Evolutionary conservation across 2,797 vertebrate species (phyloP), one percentile per base, ranked within the genome.

Genomic region (Gambusia yucatana): DNA sequence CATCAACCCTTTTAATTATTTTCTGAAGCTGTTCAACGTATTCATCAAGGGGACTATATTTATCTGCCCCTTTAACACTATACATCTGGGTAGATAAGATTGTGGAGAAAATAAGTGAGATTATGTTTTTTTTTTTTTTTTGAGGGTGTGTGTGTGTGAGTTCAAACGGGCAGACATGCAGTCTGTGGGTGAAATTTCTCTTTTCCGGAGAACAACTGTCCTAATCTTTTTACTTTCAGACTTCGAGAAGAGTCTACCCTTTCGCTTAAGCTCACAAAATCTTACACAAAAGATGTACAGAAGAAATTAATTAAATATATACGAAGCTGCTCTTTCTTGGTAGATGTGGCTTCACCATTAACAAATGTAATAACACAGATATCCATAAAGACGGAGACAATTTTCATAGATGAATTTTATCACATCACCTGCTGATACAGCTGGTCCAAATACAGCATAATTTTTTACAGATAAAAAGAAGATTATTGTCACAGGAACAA

Each of bases 221-320:
- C 75, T 73, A 46, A 59, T 80, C 76, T 78, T 82, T 87, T 84
- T 80, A 72, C 85, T 83, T 81, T 82, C 69, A 72, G 61, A 65
- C 70, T 87, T 88, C 85, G 85, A 80, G 78, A 59, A 71, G 13
- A 48, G 48, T 7, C 30, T 50, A 47, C 9, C 6, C 47, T 72
- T 72, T 10, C 2, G 14, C 70, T 20, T 72, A 9, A 20, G 6
- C 47, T 25, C 22, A 25, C 10, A 33, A 4, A 36, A 6, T 25
- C 8, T 50, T 73, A 52, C 30, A 25, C 47, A 14, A 36, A 30
- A 48, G 7, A 72, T 2, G 36, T 6, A 72, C 16, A 10, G 14
- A 72, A 33, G 43, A 44, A 70, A 70, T 44, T 0, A 30, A 14
- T 61, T 33, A 44, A 41, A 44, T 28, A 17, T 44, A 20, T 46